Evolutionary conservation across 2,113 vertebrate species (phyloP).

Genomic region (Rhadina sibilatrix): DNA sequence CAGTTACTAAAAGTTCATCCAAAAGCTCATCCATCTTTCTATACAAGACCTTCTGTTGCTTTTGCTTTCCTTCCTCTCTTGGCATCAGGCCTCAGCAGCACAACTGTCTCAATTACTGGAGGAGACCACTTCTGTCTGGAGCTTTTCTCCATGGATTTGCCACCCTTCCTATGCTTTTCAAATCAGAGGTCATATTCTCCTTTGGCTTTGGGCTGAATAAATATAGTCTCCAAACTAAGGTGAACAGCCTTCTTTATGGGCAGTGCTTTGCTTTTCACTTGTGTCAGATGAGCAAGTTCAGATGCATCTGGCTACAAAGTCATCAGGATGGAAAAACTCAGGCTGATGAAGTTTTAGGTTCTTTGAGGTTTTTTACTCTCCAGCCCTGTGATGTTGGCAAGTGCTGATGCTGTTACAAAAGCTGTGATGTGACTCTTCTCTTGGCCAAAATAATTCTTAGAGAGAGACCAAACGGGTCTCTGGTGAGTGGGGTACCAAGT

Average conservation of each 20-base stretch:
- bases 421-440: background rate
- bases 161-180: background rate
- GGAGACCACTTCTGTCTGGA: background rate
- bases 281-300: background rate
- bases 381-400: background rate
- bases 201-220: background rate
- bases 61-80: background rate
- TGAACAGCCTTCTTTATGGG: background rate
- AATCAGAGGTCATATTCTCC: background rate
- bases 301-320: background rate
- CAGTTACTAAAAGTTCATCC: background rate
- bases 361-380: background rate
- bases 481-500: background rate
- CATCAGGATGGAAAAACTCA: background rate
- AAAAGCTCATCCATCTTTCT: background rate
- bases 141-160: background rate
- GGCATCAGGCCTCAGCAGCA: background rate
- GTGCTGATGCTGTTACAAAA: background rate
- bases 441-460: background rate
- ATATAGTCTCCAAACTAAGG: background rate
- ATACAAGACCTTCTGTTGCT: background rate
- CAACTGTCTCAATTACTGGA: background rate
- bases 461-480: background rate
- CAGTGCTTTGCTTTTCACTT: background rate
- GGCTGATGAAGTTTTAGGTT: background rate